Evolutionary conservation across 1,140 invertebrate genomes (phyloP).

Genomic region (Drosophila varians): DNA sequence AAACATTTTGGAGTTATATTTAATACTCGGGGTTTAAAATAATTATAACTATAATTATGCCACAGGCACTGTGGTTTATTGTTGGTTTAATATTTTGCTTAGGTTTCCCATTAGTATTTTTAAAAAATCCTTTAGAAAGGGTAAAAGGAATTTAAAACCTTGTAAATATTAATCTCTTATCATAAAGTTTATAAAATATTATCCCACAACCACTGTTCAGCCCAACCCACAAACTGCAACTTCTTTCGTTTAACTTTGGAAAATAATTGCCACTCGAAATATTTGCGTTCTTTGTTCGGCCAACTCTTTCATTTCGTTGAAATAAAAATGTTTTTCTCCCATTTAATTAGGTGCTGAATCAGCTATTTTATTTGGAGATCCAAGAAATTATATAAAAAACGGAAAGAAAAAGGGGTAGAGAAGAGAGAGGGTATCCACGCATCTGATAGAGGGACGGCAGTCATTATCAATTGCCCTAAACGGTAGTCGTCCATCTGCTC

Average conservation of each 20-base stretch:
- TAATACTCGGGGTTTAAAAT: slow-evolving; percentile 37
- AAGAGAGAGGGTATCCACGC: slow-evolving; percentile 38
- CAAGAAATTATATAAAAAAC: neutral
- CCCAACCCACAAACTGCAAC: slow-evolving; percentile 14
- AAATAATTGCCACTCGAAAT: slow-evolving; percentile 81
- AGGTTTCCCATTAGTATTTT: too few species aligned
- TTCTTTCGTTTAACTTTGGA: slow-evolving; percentile 48
- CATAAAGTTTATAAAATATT: neutral
- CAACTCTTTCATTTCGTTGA: slow-evolving; percentile 71
- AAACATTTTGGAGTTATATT: slow-evolving; percentile 16
- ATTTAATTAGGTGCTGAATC: slow-evolving; percentile 76
- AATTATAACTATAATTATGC: slow-evolving; percentile 44
- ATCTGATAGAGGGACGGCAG: slow-evolving; percentile 56
- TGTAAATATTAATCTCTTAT: neutral
- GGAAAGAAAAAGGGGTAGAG: neutral
- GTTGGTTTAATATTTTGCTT: neutral
- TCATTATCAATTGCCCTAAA: slow-evolving; percentile 75
- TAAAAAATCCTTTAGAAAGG: too few species aligned
- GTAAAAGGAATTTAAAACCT: too few species aligned
- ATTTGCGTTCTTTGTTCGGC: slow-evolving; percentile 67
- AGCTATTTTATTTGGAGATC: slow-evolving; percentile 60
- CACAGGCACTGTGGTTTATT: slow-evolving; percentile 21
- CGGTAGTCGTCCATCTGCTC: slow-evolving; percentile 73
- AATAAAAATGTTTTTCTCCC: slow-evolving; percentile 39
- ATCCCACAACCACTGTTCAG: slow-evolving; percentile 14